Evolutionary conservation across 1,140 invertebrate species (phyloP), one percentile per base, ranked within the genome.

Genomic region (Zaprionus taronus): DNA sequence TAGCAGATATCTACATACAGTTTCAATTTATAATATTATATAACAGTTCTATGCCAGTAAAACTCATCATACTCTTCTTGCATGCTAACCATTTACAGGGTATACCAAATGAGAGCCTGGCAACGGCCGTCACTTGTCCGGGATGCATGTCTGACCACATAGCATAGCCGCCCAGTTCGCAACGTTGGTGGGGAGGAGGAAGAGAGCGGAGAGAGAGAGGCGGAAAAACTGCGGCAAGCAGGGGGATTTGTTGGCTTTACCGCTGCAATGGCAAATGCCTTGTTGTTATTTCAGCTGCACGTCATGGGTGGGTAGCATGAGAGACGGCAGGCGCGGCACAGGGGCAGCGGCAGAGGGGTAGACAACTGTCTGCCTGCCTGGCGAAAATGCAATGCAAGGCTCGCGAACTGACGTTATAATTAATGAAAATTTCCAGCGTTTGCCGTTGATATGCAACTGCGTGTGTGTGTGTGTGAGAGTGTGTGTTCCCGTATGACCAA

Each of bases 381-480:
- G 63, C 70, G 56, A 77, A 77, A 73, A 72, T 77, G 75, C 75
- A 77, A 73, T 57, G 75, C 63, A 53, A 60, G 57, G 77, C 62
- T 53, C 65, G 66, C 68, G 73, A 72, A 80, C 81, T 89, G 83
- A 87, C 83, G 72, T 87, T 87, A 87, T 87, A 87, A 87, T 87
- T 87, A 87, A 87, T 87, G 83, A 87, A 87, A 87, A 89, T 89
- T 87, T 79, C 68, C 84, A 83, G 71, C 84, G 63, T 72, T 76
- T 69, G 75, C 74, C 69, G 73, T 53, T 78, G 61, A 38, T 64
- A 67, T 70, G n/a, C 28, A 38, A 9, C 36, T 63, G 62, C 12
- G 64, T 55, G 64, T 55, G 41, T 64, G 74, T 72, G 62, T 58
- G n/a, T 34, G 26, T 63, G 31, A 3, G 66, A 62, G 71, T 55